Evolutionary conservation across 2,888 invertebrate genomes (phyloP).

Genomic region (Steinernema hermaphroditum): DNA sequence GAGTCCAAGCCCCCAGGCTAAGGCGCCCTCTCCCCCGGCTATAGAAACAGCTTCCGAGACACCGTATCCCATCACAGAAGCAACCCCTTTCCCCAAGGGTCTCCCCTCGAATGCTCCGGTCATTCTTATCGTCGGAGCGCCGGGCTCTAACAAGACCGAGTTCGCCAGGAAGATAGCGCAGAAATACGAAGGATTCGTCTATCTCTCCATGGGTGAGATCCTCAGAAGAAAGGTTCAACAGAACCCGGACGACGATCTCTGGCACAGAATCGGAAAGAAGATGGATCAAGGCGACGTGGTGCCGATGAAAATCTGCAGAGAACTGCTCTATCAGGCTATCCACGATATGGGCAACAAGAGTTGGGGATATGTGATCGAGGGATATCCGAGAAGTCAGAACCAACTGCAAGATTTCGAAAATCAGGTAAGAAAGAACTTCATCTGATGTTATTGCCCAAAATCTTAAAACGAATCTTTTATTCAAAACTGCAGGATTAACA

Average conservation of each 20-base stretch:
- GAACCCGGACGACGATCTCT: conserved; percentile 59
- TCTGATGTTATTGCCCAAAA: too few relatives aligned
- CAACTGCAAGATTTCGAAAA: conserved; percentile 67
- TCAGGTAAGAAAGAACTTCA: conserved; percentile 50
- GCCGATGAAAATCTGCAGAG: conserved; percentile 67
- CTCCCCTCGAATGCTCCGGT: conserved; percentile 62
- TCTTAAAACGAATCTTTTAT: too few relatives aligned
- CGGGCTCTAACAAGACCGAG: conserved; percentile 62
- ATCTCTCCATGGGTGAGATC: conserved; percentile 50
- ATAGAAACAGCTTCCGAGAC: neutral
- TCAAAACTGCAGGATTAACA: too few relatives aligned
- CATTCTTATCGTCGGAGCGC: conserved; percentile 63
- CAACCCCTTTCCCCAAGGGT: conserved; percentile 26
- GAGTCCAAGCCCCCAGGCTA: conserved; percentile 18
- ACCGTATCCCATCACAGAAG: neutral
- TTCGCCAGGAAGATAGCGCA: conserved; percentile 59
- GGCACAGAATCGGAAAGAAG: conserved; percentile 57
- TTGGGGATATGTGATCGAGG: conserved; percentile 69
- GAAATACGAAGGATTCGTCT: conserved; percentile 66
- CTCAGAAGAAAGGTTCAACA: conserved; percentile 62
- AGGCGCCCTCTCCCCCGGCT: neutral
- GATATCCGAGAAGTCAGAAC: conserved; percentile 68
- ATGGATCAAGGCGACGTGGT: conserved; percentile 65
- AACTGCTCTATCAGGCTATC: conserved; percentile 65
- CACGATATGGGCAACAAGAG: conserved; percentile 59